A percentile compares a stretch with the other conserved stretches of the same genome.
phyloP scores from a whole-genome alignment of 2,797 vertebrate species.

The Chiropotes sagulatus region DNA sequence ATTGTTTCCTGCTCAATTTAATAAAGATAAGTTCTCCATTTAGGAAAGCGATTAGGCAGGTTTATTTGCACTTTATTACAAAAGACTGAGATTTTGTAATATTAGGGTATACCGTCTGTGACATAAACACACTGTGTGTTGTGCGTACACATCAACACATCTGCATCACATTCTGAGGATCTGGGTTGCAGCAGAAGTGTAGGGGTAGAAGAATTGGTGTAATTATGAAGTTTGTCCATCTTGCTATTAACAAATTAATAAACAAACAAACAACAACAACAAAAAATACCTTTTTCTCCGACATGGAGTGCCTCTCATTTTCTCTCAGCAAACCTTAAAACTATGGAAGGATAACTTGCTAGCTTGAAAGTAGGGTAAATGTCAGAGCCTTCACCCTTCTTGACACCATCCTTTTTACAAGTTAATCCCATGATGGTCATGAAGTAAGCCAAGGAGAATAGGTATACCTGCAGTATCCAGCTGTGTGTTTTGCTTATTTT shows the following conservation, averaged over 20 bases:
- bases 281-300: neutral
- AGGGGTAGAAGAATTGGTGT: neutral
- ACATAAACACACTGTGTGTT: neutral
- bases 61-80: neutral
- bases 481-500: neutral
- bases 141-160: neutral
- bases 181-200: neutral
- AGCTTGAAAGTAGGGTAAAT: neutral
- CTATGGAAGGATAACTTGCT: neutral
- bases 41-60: neutral
- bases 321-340: neutral
- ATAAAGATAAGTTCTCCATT: neutral
- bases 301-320: neutral
- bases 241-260: neutral
- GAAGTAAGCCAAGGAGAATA: neutral
- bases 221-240: neutral
- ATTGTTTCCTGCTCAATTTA: neutral
- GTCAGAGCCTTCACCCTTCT: neutral
- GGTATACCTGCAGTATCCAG: neutral
- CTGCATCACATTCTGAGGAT: accelerated
- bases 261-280: neutral
- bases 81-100: neutral
- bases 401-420: neutral
- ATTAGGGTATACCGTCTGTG: neutral
- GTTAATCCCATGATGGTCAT: neutral